Percentiles rank a stretch among this genome's conserved stretches.
Evolutionary conservation across 1,140 invertebrate species (phyloP).

Genomic region (Drosophila guanche): DNA sequence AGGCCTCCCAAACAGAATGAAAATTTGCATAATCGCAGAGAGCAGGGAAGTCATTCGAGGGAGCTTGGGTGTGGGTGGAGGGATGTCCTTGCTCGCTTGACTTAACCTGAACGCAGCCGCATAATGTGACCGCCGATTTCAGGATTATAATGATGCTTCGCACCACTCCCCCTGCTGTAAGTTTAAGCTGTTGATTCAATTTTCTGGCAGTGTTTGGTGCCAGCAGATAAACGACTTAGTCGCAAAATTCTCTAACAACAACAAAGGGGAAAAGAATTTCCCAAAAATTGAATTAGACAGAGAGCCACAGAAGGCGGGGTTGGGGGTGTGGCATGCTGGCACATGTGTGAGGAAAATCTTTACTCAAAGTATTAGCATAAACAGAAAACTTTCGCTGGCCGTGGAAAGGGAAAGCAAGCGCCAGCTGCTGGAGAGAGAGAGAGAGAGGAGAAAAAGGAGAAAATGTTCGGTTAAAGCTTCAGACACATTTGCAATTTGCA

Average conservation of each 20-base stretch:
- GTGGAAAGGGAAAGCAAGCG: conserved; percentile 4
- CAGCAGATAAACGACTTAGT: conserved; percentile 79
- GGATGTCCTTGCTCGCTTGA: conserved; percentile 25
- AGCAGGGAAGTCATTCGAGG: conserved; percentile 25
- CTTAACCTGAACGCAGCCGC: conserved; percentile 61
- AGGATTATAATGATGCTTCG: conserved; percentile 48
- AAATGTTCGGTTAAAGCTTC: conserved; percentile 25
- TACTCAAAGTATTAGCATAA: conserved; percentile 57
- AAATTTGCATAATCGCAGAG: conserved; percentile 72
- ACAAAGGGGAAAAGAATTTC: too few species aligned
- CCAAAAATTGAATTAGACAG: conserved; percentile 64
- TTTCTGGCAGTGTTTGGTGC: conserved; percentile 57
- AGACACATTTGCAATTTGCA: conserved; percentile 64
- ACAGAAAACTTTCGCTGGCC: conserved; percentile 22
- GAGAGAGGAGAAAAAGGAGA: neutral
- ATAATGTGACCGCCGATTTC: conserved; percentile 52
- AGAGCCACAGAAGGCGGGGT: too few species aligned
- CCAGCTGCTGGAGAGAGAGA: conserved; percentile 39
- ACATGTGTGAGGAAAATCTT: conserved; percentile 32
- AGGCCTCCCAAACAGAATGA: conserved; percentile 4
- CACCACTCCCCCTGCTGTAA: conserved; percentile 3
- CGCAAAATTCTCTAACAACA: conserved; percentile 34
- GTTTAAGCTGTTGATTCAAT: conserved; percentile 66
- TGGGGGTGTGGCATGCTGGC: neutral
- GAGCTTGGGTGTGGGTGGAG: neutral